phyloP scores from a whole-genome alignment of 2,888 invertebrate genomes.

The Seira sanloemensis region DNA sequence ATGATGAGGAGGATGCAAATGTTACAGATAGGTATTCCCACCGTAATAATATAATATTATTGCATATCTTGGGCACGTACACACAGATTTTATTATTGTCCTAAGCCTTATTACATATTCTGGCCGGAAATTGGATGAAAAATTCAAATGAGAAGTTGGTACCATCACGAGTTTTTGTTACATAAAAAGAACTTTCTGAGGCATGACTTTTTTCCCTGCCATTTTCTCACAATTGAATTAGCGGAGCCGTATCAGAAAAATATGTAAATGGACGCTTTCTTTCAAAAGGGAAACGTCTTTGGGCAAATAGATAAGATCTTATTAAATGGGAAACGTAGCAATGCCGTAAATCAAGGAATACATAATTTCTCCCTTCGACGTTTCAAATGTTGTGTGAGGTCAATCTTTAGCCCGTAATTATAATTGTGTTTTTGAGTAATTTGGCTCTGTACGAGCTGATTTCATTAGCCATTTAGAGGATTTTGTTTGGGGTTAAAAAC shows the following conservation, averaged over 20 bases:
- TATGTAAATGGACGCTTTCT: background rate
- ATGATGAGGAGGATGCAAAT: background rate
- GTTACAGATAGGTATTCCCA: too few relatives aligned
- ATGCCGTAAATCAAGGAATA: background rate
- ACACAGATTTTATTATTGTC: too few relatives aligned
- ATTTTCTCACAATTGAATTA: background rate
- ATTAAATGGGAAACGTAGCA: background rate
- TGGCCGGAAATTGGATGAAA: conserved; percentile 19
- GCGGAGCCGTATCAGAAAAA: background rate
- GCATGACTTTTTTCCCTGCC: background rate
- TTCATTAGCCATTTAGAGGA: too few relatives aligned
- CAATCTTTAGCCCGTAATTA: background rate
- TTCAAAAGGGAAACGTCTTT: background rate
- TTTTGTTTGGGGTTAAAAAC: too few relatives aligned
- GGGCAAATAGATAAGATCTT: too few relatives aligned
- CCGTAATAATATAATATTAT: too few relatives aligned
- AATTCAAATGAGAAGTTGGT: conserved; percentile 7
- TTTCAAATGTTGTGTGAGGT: background rate
- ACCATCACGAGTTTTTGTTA: conserved; percentile 3
- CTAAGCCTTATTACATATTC: conserved; percentile 10
- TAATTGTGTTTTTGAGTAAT: too few relatives aligned
- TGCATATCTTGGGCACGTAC: background rate
- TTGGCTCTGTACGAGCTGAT: too few relatives aligned
- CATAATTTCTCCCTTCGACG: too few relatives aligned
- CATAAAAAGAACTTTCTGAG: background rate